Evolutionary conservation across 2,113 vertebrate species (phyloP).

Genomic region (Sphyrna mokarran): DNA sequence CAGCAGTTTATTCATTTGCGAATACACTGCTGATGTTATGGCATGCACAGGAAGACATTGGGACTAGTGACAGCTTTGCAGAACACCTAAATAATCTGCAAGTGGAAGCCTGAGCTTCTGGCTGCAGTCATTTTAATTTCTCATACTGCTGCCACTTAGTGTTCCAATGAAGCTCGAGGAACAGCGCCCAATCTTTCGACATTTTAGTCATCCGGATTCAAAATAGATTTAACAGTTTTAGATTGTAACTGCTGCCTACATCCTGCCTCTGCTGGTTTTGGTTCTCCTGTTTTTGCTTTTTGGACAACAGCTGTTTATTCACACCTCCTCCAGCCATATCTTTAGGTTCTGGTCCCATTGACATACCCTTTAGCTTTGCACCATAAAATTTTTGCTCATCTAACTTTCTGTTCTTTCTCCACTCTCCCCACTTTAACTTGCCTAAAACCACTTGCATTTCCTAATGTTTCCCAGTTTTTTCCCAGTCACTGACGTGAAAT

Average conservation of each 20-base stretch:
- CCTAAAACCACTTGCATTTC: too few species aligned
- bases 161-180: neutral
- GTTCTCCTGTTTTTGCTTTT: neutral
- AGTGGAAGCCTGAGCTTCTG: neutral
- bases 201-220: neutral
- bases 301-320: neutral
- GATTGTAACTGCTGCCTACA: too few species aligned
- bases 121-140: too few species aligned
- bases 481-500: too few species aligned
- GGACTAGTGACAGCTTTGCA: neutral
- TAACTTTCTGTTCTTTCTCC: neutral
- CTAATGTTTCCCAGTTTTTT: neutral
- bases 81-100: neutral
- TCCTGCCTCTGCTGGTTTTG: too few species aligned
- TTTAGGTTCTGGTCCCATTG: neutral
- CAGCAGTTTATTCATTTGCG: neutral
- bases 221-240: too few species aligned
- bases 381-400: neutral
- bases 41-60: neutral
- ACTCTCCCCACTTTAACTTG: too few species aligned
- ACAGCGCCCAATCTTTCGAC: neutral
- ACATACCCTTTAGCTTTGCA: neutral
- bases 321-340: neutral
- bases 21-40: neutral
- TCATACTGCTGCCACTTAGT: neutral